Evolutionary conservation across 1,140 invertebrate genomes (phyloP).

Genomic region (Diuraphis noxia): DNA sequence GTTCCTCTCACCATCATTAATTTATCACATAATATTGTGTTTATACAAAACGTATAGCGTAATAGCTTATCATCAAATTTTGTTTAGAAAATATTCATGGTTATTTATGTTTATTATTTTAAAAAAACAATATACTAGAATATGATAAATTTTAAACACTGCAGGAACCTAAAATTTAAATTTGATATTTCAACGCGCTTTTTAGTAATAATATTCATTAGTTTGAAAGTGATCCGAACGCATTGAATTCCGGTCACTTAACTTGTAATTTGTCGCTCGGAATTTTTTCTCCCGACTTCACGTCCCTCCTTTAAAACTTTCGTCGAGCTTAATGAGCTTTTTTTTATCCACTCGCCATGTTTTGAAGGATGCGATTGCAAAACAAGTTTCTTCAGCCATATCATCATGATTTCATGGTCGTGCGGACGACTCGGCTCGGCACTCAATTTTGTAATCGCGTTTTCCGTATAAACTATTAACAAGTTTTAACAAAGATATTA

Average conservation of each 20-base stretch:
- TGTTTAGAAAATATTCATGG: not conserved
- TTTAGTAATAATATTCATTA: not conserved
- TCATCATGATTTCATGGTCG: not conserved
- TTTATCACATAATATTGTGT: not conserved
- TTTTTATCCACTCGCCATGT: slow-evolving; percentile 17
- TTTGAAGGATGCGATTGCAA: not conserved
- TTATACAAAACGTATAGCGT: not conserved
- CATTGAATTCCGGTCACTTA: not conserved
- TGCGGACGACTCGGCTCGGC: not conserved
- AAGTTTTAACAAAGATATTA: slow-evolving; percentile 37
- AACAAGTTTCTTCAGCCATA: slow-evolving; percentile 5
- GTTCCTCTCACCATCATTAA: not conserved
- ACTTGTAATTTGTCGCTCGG: not conserved
- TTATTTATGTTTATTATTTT: not conserved
- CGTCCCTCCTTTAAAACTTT: not conserved
- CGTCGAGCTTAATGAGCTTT: slow-evolving; percentile 2
- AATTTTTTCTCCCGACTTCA: not conserved
- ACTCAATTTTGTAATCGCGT: slow-evolving; percentile 32
- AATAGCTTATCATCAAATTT: not conserved
- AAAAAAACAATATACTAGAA: too few species aligned
- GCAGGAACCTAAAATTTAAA: not conserved
- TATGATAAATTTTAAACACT: not conserved
- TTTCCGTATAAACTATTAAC: slow-evolving; percentile 6
- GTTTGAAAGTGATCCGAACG: not conserved
- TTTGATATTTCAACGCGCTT: not conserved